Evolutionary conservation across 2,888 invertebrate genomes (phyloP).

Genomic region (Apodemia mormo): DNA sequence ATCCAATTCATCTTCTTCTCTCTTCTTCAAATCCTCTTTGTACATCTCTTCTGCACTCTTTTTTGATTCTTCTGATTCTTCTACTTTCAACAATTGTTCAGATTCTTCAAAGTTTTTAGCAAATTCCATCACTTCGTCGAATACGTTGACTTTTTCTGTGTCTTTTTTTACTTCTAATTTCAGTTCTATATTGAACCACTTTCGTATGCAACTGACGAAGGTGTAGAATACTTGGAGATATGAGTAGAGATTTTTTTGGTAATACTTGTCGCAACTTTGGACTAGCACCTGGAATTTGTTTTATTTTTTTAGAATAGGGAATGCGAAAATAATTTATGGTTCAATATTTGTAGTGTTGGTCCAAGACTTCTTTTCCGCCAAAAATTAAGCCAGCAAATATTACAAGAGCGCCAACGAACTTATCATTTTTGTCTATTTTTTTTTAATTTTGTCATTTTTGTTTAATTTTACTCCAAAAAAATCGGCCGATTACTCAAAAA

Average conservation of each 20-base stretch:
- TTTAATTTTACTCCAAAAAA: no score
- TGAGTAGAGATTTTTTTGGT: constrained; percentile 80
- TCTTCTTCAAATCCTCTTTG: constrained; percentile 65
- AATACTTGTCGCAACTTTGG: constrained; percentile 82
- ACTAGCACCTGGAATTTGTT: constrained; percentile 74
- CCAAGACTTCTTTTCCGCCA: no score
- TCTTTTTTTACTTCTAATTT: constrained; percentile 17
- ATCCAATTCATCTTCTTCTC: constrained; percentile 55
- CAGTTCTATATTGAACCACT: constrained; percentile 70
- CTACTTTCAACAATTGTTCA: constrained; percentile 54
- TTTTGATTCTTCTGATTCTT: constrained; percentile 56
- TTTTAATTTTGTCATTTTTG: no score
- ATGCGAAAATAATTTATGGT: no score
- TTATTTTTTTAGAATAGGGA: neutral
- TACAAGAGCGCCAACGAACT: no score
- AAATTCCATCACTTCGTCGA: constrained; percentile 63
- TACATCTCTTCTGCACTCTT: constrained; percentile 78
- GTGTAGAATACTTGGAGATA: constrained; percentile 87
- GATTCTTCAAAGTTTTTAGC: constrained; percentile 55
- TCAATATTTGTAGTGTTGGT: no score
- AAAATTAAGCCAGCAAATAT: no score
- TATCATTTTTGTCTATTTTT: no score
- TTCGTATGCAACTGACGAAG: constrained; percentile 83
- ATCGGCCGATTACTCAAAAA: no score
- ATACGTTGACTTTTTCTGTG: constrained; percentile 46